These are phyloP conservation scores for Brachylomia viminalis DNA, from an alignment of 2,888 invertebrate species.

Conservation along the genomic window DNA sequence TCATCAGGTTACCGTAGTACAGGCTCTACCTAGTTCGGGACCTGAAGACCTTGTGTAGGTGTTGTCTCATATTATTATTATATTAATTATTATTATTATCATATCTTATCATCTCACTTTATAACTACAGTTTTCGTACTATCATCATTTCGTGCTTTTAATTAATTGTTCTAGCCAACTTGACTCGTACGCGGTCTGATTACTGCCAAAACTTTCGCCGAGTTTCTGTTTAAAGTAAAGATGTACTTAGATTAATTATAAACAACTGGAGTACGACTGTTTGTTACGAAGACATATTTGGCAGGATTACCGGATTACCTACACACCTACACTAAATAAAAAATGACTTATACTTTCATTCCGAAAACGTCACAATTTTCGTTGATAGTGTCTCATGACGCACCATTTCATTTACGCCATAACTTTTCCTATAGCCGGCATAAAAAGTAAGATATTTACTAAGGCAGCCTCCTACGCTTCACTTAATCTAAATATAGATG, in stretches of 20 bases:
- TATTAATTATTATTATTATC: no score
- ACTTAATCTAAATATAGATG: constrained; percentile 77
- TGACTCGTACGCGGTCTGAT: constrained; percentile 59
- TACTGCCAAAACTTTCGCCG: constrained; percentile 53
- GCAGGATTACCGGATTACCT: background rate
- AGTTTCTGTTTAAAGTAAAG: constrained; percentile 55
- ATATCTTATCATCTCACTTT: constrained; percentile 5
- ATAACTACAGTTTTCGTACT: constrained; percentile 32
- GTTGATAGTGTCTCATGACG: constrained; percentile 40
- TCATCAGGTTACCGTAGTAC: no score
- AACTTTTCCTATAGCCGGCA: constrained; percentile 46
- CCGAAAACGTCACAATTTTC: constrained; percentile 12
- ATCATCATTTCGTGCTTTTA: constrained; percentile 44
- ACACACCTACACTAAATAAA: background rate
- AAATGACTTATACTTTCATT: background rate
- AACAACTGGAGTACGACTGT: constrained; percentile 35
- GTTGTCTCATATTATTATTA: no score
- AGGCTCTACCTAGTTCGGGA: no score
- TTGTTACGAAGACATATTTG: constrained; percentile 1
- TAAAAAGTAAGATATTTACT: constrained; percentile 52
- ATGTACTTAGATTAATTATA: constrained; percentile 57
- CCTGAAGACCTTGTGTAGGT: no score
- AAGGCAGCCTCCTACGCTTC: constrained; percentile 54
- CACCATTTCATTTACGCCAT: constrained; percentile 40
- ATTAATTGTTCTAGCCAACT: constrained; percentile 56